Conservation (phyloP, 2,888 invertebrate genomes). For the Nemurella pictetii region DNA sequence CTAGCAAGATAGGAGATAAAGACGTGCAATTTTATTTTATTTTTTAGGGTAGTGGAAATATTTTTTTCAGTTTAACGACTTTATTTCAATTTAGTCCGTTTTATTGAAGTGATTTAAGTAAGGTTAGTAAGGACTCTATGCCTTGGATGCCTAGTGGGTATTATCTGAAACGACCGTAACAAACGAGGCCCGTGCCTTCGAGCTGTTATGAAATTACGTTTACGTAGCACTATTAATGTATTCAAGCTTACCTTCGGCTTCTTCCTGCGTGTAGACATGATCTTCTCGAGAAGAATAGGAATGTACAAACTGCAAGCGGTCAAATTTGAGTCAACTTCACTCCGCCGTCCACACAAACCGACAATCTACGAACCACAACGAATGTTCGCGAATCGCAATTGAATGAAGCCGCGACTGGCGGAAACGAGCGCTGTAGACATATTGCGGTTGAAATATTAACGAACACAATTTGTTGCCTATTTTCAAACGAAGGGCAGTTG, state of each 20-base stretch:
- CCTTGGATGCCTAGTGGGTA: background rate
- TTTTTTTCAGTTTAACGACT: too few relatives aligned
- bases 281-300: too few relatives aligned
- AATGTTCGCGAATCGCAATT: background rate
- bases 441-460: background rate
- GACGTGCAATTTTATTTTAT: too few relatives aligned
- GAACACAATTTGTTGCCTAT: background rate
- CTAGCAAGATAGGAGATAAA: too few relatives aligned
- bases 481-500: too few relatives aligned
- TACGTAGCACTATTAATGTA: background rate
- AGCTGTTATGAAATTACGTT: background rate
- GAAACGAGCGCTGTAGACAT: background rate
- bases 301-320: background rate
- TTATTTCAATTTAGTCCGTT: too few relatives aligned
- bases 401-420: background rate
- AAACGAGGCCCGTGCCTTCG: too few relatives aligned
- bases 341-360: background rate
- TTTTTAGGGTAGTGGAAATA: too few relatives aligned
- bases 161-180: background rate
- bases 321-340: background rate
- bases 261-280: conserved; percentile 50
- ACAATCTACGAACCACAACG: background rate
- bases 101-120: too few relatives aligned
- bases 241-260: conserved; percentile 50
- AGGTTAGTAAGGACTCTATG: background rate